Evolutionary conservation across 2,113 vertebrate genomes (phyloP).

Genomic region (Redunca redunca): DNA sequence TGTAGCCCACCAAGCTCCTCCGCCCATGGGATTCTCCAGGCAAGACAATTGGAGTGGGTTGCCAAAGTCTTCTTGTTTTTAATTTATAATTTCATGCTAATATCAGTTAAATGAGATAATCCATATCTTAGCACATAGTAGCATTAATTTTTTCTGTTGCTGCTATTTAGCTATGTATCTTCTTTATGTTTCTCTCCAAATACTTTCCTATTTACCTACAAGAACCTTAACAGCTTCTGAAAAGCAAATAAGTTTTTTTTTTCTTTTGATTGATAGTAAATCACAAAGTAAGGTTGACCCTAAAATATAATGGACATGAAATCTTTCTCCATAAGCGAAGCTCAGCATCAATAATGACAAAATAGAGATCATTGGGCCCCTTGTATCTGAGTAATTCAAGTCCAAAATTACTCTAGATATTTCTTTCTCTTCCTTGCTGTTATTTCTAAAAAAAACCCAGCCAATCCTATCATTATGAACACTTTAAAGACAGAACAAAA

Average conservation of each 20-base stretch:
- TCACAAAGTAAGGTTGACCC: not conserved
- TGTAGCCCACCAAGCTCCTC: too few species aligned
- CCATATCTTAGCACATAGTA: not conserved
- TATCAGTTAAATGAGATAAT: not conserved
- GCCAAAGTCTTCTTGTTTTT: not conserved
- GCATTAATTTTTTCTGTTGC: not conserved
- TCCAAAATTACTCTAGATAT: not conserved
- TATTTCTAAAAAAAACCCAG: not conserved
- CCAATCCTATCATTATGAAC: not conserved
- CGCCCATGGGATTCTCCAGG: too few species aligned
- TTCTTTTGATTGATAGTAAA: not conserved
- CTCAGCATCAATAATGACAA: not conserved
- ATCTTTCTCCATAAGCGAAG: not conserved
- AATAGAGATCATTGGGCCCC: not conserved
- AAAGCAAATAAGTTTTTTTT: not conserved
- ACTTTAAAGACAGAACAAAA: not conserved
- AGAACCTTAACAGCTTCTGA: not conserved
- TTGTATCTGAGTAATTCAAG: not conserved
- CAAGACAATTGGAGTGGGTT: too few species aligned
- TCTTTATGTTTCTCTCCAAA: not conserved
- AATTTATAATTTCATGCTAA: not conserved
- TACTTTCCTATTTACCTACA: not conserved
- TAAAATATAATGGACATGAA: not conserved
- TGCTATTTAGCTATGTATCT: not conserved
- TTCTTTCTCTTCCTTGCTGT: not conserved